A percentile compares a stretch with the other conserved stretches of the same genome.
These are phyloP conservation scores for Prolemur simus DNA, from an alignment of 2,113 vertebrate genomes.

Conservation along the genomic window DNA sequence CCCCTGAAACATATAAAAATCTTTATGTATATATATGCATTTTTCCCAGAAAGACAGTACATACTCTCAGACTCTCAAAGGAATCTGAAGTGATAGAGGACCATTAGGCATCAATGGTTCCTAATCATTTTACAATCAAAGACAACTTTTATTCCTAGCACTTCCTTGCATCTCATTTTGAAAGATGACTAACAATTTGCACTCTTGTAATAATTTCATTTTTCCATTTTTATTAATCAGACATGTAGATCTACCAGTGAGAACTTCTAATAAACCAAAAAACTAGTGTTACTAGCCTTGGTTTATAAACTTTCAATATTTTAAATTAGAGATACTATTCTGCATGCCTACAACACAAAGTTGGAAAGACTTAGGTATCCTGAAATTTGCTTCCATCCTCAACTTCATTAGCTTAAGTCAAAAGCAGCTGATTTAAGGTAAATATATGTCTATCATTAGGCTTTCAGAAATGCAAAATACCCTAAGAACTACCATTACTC, in stretches of 20 bases:
- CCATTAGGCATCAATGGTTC: not conserved
- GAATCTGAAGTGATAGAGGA: not conserved
- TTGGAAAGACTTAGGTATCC: not conserved
- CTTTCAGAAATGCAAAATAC: conserved; percentile 26
- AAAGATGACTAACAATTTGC: not conserved
- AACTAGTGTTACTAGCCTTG: not conserved
- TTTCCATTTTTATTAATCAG: conserved; percentile 25
- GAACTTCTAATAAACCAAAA: not conserved
- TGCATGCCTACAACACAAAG: not conserved
- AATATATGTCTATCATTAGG: not conserved
- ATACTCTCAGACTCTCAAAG: not conserved
- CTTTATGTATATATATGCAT: not conserved
- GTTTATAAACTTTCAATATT: conserved; percentile 20
- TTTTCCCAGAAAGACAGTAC: not conserved
- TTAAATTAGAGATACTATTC: not conserved
- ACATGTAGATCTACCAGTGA: not conserved
- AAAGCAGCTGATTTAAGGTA: conserved; percentile 3
- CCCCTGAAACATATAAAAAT: not conserved
- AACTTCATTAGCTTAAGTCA: not conserved
- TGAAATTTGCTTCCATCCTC: not conserved
- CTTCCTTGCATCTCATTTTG: not conserved
- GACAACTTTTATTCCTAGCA: not conserved
- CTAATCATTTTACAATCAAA: not conserved
- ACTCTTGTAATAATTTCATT: not conserved
- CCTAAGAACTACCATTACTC: not conserved